Conservation (phyloP, 2,113 vertebrate genomes). For the Pteropus alecto region DNA sequence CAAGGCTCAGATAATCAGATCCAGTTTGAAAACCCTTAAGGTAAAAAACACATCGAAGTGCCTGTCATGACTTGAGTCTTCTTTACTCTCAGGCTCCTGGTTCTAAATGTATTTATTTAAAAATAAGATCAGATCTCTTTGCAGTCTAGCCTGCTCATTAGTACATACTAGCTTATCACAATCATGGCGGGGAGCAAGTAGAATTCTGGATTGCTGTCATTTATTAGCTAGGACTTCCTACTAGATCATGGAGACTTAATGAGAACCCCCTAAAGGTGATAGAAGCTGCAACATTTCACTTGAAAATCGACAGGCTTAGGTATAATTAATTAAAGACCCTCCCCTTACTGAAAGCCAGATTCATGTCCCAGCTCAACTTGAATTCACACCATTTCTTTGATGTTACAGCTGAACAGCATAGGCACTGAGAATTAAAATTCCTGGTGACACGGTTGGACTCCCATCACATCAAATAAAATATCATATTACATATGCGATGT, state of each 20-base stretch:
- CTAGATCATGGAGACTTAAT: not conserved
- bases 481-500: not conserved
- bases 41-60: not conserved
- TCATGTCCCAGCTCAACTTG: not conserved
- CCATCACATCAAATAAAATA: not conserved
- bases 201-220: not conserved
- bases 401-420: not conserved
- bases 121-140: conserved; percentile 27
- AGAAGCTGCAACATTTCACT: not conserved
- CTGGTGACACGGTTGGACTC: not conserved
- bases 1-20: not conserved
- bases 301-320: not conserved
- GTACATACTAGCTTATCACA: not conserved
- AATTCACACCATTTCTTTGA: not conserved
- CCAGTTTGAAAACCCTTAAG: not conserved
- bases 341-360: not conserved
- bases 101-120: conserved; percentile 17
- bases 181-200: not conserved
- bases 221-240: not conserved
- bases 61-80: not conserved
- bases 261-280: not conserved
- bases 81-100: not conserved
- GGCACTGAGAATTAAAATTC: not conserved
- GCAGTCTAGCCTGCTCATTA: not conserved
- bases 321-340: not conserved